phyloP scores from a whole-genome alignment of 2,888 invertebrate species.

The Actias luna region DNA sequence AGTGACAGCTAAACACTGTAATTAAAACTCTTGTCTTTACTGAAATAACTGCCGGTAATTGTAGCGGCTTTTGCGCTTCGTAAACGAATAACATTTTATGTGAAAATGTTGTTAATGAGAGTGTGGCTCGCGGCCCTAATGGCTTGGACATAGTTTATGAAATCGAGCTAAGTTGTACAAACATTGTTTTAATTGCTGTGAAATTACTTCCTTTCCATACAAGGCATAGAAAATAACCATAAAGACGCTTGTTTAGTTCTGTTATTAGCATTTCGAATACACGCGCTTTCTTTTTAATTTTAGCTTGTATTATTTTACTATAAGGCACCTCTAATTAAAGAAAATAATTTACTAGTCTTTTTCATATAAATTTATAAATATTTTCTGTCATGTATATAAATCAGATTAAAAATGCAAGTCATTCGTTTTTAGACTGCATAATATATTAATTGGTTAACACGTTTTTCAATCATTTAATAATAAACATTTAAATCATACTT shows the following conservation, averaged over 20 bases:
- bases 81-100: conserved; percentile 70
- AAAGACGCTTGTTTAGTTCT: conserved; percentile 1
- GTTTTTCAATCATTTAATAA: too few relatives aligned
- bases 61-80: conserved; percentile 59
- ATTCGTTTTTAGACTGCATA: too few relatives aligned
- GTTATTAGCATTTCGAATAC: not conserved
- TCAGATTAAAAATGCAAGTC: too few relatives aligned
- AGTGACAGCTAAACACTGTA: conserved; percentile 69
- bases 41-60: conserved; percentile 77
- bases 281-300: not conserved
- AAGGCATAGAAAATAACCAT: conserved; percentile 12
- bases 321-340: too few relatives aligned
- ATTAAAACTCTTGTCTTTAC: conserved; percentile 64
- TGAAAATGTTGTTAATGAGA: conserved; percentile 75
- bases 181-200: conserved; percentile 44
- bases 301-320: not conserved
- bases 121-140: conserved; percentile 63
- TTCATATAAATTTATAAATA: too few relatives aligned
- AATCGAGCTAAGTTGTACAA: conserved; percentile 44
- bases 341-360: too few relatives aligned
- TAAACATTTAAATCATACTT: too few relatives aligned
- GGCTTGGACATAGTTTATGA: conserved; percentile 65
- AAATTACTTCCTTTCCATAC: conserved; percentile 34
- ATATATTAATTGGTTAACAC: too few relatives aligned
- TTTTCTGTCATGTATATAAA: too few relatives aligned